Base-by-base conservation (phyloP, 2,888 invertebrate genomes). In the Eupithecia inturbata region DNA sequence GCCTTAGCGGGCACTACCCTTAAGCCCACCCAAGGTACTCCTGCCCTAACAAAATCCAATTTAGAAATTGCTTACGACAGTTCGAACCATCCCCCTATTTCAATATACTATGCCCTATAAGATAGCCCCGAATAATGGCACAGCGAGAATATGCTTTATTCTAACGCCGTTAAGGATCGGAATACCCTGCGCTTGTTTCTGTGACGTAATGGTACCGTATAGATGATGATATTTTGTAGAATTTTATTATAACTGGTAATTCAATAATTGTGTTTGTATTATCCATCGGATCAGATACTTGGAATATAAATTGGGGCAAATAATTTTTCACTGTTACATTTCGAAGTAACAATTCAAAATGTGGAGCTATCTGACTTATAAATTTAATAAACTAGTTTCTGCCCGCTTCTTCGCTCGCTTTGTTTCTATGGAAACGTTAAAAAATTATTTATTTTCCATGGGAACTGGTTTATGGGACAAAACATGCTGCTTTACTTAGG, bases 11-110 rank as follows among this genome's bases (percentile, higher is more conserved):
- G 19, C 31, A 33, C 31, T 19, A 22, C 36, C 63, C 33, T 64
- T 33, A 64, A 12, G 77, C 78, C 77, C 78, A 73, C 36, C 70
- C 82, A 80, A 77, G 74, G 73, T 73, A 80, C 76, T 77, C 72
- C 66, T 83, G 80, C 81, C 82, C 83, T 81, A 80, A 82, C 84
- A 80, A 84, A 87, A 86, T 85, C 87, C 87, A 88, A 90, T 90
- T 90, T 88, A 83, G 86, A 87, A 87, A 89, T 90, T 89, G 90
- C 89, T 88, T 88, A 88, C 88, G 85, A 86, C 86, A 85, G 83
- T 84, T 82, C 83, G 82, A 86, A 86, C 85, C 83, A 84, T 84
- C 83, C 85, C 84, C 80, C 84, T 83, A 83, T 83, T 85, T 82
- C 82, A 77, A 78, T 79, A 79, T 79, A 79, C 76, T 77, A 78